phyloP scores from a whole-genome alignment of 2,113 vertebrate species.

The Vicugna pacos region DNA sequence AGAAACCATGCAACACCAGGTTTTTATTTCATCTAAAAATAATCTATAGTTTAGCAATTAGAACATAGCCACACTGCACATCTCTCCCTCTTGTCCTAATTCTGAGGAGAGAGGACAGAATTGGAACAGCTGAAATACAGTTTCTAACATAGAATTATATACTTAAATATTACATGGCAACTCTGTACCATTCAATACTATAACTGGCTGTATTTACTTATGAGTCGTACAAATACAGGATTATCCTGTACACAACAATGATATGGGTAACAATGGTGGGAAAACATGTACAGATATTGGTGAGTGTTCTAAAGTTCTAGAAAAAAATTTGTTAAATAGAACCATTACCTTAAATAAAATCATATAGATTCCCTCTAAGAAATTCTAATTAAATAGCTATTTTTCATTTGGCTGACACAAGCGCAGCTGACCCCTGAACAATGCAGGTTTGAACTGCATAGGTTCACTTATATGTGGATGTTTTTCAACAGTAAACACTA shows the following conservation, averaged over 20 bases:
- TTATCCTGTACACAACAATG: neutral
- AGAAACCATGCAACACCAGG: slow-evolving; percentile 46
- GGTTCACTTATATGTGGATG: neutral
- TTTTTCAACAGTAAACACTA: neutral
- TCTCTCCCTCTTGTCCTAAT: neutral
- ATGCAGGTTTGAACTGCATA: neutral
- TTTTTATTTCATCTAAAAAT: slow-evolving; percentile 21
- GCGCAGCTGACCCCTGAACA: neutral
- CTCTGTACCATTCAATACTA: neutral
- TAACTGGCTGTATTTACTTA: neutral
- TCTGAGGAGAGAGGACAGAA: neutral
- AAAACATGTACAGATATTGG: neutral
- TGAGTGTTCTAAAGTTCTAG: neutral
- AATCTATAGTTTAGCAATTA: neutral
- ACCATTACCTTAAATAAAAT: slow-evolving; percentile 18
- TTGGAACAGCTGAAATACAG: neutral
- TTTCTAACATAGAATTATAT: neutral
- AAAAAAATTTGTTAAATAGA: slow-evolving; percentile 5
- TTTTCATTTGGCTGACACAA: neutral
- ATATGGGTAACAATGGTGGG: neutral
- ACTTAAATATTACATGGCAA: neutral
- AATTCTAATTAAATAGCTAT: slow-evolving; percentile 45
- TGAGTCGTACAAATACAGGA: neutral
- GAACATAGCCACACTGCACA: neutral
- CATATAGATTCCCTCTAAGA: neutral